phyloP scores from a whole-genome alignment of 2,797 vertebrate genomes.

The Clarias fuscus region DNA sequence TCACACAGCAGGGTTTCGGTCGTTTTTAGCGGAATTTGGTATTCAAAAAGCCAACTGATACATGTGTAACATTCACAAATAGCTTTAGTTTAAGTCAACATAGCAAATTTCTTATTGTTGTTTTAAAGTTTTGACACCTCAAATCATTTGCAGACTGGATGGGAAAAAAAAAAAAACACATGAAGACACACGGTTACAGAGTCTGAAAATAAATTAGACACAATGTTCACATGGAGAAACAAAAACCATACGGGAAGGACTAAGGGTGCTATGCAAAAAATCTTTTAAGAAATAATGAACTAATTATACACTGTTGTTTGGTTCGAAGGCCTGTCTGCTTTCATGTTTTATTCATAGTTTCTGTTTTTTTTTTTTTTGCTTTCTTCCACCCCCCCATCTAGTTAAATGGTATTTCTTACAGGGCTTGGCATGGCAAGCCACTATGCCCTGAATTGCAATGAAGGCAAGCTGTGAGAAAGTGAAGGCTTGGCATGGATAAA shows the following conservation, averaged over 20 bases:
- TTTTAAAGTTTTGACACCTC: neutral
- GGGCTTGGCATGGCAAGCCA: constrained; percentile 67
- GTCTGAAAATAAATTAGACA: neutral
- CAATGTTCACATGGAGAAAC: constrained; percentile 39
- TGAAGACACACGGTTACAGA: neutral
- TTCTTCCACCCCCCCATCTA: constrained; percentile 42
- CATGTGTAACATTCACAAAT: neutral
- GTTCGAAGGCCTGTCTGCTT: constrained; percentile 60
- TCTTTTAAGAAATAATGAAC: constrained; percentile 66
- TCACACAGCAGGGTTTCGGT: constrained; percentile 4
- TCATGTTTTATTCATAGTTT: constrained; percentile 78
- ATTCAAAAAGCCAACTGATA: neutral
- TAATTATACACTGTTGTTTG: constrained; percentile 73
- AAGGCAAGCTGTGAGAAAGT: constrained; percentile 64
- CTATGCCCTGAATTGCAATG: constrained; percentile 71
- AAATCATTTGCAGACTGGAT: neutral
- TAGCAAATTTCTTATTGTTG: neutral
- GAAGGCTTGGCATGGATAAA: constrained; percentile 53
- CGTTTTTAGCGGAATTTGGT: neutral
- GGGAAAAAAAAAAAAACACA: constrained; percentile 20
- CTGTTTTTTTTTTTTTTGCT: neutral
- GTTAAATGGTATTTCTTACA: constrained; percentile 76
- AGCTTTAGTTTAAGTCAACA: neutral
- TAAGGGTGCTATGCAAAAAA: constrained; percentile 60
- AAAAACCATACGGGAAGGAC: constrained; percentile 61